phyloP scores from a whole-genome alignment of 1,140 invertebrate genomes.

The Bombus pascuorum region DNA sequence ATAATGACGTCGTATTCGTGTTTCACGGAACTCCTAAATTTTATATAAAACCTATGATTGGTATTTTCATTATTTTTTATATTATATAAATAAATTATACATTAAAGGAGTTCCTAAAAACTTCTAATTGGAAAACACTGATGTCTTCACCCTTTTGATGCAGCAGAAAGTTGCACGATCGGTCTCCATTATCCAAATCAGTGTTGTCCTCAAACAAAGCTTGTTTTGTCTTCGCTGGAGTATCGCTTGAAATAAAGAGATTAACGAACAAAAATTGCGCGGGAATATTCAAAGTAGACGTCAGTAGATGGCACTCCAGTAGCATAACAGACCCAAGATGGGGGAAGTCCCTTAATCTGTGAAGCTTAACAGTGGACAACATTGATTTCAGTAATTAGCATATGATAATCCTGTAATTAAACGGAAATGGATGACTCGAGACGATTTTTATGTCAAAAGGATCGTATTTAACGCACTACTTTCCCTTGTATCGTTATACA shows the following conservation, averaged over 20 bases:
- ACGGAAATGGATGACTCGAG: neutral
- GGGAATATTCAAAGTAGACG: neutral
- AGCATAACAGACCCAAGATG: neutral
- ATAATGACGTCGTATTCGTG: neutral
- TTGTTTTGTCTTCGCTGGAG: neutral
- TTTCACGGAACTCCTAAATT: neutral
- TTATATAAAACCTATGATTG: neutral
- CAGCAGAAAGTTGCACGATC: neutral
- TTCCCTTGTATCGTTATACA: neutral
- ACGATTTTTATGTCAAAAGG: neutral
- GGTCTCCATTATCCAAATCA: neutral
- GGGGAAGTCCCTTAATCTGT: neutral
- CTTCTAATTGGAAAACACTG: slow-evolving; percentile 19
- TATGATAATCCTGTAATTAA: neutral
- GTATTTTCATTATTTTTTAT: neutral
- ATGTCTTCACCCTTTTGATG: neutral
- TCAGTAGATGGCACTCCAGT: neutral
- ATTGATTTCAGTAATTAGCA: neutral
- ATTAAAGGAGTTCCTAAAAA: neutral
- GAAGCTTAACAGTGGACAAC: neutral
- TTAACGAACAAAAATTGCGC: neutral
- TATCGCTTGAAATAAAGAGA: neutral
- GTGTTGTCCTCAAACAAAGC: neutral
- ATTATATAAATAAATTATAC: neutral
- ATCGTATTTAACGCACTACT: neutral